Percentiles rank a stretch among this genome's conserved stretches.
phyloP scores from a whole-genome alignment of 2,888 invertebrate genomes.

The Rotaria macrura region DNA sequence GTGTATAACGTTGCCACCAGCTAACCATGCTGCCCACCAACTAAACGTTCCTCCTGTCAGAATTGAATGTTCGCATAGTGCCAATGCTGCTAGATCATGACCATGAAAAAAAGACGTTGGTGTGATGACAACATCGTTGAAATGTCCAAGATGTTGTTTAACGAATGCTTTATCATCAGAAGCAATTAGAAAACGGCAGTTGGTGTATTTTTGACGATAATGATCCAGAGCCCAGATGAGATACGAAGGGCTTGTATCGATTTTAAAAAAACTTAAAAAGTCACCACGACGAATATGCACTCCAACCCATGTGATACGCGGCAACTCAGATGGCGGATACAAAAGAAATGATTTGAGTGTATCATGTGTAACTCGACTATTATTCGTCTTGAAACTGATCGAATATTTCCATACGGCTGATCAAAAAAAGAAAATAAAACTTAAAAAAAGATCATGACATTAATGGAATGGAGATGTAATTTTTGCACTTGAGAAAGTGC shows the following conservation, averaged over 20 bases:
- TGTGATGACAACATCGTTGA: background rate
- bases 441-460: too few species aligned
- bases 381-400: too few species aligned
- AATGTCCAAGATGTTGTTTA: background rate
- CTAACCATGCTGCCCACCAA: conserved; percentile 10
- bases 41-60: background rate
- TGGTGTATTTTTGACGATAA: background rate
- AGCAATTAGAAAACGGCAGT: background rate
- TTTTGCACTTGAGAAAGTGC: too few species aligned
- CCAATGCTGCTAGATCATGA: conserved; percentile 16
- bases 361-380: too few species aligned
- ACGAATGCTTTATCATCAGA: background rate
- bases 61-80: background rate
- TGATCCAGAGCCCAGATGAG: background rate
- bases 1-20: background rate
- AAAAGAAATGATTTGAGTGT: background rate
- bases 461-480: too few species aligned
- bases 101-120: background rate
- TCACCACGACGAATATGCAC: conserved; percentile 10
- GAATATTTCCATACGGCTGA: too few species aligned
- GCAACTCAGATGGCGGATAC: background rate
- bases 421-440: too few species aligned
- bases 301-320: background rate
- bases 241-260: background rate
- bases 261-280: conserved; percentile 14